A percentile compares a stretch with the other conserved stretches of the same genome.
Evolutionary conservation across 1,140 invertebrate species (phyloP).

Genomic region (Aphidius gifuensis): DNA sequence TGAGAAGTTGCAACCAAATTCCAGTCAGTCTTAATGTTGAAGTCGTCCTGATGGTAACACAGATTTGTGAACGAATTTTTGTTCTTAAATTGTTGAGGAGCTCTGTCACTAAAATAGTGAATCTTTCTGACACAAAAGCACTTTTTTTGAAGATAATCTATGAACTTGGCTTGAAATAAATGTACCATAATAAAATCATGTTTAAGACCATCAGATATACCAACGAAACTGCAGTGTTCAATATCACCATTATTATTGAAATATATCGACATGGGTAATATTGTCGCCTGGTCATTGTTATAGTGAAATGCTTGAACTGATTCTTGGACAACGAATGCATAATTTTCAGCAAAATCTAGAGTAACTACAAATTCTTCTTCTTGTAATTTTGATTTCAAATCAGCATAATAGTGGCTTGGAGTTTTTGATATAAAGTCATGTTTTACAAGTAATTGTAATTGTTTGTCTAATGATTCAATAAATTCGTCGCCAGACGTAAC

Average conservation of each 20-base stretch:
- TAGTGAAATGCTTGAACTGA: conserved; percentile 38
- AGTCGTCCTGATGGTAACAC: conserved; percentile 18
- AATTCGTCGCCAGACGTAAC: conserved; percentile 18
- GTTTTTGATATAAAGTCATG: conserved; percentile 31
- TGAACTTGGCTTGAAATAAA: conserved; percentile 13
- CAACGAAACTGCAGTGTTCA: conserved; percentile 9
- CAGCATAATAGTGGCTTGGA: background rate
- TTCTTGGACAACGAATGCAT: conserved; percentile 37
- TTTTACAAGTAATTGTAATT: conserved; percentile 17
- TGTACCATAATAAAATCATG: conserved; percentile 24
- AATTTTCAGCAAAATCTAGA: conserved; percentile 43
- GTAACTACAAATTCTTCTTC: conserved; percentile 23
- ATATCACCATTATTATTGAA: conserved; percentile 7
- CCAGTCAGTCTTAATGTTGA: conserved; percentile 22
- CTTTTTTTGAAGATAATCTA: conserved; percentile 16
- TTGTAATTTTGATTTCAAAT: conserved; percentile 20
- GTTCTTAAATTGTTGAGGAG: conserved; percentile 29
- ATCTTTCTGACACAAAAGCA: conserved; percentile 10
- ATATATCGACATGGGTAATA: conserved; percentile 30
- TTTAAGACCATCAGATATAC: conserved; percentile 24
- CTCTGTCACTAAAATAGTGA: conserved; percentile 20
- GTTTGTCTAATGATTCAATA: conserved; percentile 15
- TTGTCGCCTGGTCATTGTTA: conserved; percentile 33
- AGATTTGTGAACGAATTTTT: conserved; percentile 26
- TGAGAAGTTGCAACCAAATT: conserved; percentile 37